Percentiles rank a stretch among this genome's conserved stretches.
These are phyloP conservation scores for Bufo bufo DNA, from an alignment of 2,113 vertebrate species.

Conservation along the genomic window DNA sequence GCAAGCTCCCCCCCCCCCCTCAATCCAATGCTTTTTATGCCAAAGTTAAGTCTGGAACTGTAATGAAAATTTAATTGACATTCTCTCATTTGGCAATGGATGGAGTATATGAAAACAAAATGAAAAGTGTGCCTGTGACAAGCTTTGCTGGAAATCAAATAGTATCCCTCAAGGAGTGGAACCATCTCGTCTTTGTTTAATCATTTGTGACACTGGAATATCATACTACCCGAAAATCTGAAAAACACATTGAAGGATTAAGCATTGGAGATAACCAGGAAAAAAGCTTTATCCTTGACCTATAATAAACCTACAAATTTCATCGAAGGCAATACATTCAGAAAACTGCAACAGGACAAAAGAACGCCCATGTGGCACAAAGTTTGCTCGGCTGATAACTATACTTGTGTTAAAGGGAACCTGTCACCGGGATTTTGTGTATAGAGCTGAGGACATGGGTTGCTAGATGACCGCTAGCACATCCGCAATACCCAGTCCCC, in stretches of 20 bases:
- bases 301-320: conserved; percentile 23
- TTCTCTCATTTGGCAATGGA: conserved; percentile 55
- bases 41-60: conserved; percentile 55
- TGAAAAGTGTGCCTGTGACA: conserved; percentile 45
- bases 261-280: background rate
- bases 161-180: conserved; percentile 25
- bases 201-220: conserved; percentile 49
- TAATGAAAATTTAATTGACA: conserved; percentile 58
- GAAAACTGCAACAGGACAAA: background rate
- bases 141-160: conserved; percentile 50
- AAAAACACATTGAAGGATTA: conserved; percentile 21
- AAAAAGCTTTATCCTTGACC: background rate
- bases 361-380: background rate
- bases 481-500: too few relatives aligned
- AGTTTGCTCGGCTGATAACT: background rate
- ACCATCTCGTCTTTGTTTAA: conserved; percentile 10
- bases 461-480: too few relatives aligned
- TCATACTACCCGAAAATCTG: conserved; percentile 26
- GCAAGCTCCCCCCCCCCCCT: conserved; percentile 40
- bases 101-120: conserved; percentile 46
- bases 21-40: conserved; percentile 48
- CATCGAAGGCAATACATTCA: background rate
- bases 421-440: too few relatives aligned
- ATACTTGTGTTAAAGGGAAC: too few relatives aligned
- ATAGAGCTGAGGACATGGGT: too few relatives aligned